phyloP scores from a whole-genome alignment of 2,888 invertebrate genomes.

The Cheilosia variabilis region DNA sequence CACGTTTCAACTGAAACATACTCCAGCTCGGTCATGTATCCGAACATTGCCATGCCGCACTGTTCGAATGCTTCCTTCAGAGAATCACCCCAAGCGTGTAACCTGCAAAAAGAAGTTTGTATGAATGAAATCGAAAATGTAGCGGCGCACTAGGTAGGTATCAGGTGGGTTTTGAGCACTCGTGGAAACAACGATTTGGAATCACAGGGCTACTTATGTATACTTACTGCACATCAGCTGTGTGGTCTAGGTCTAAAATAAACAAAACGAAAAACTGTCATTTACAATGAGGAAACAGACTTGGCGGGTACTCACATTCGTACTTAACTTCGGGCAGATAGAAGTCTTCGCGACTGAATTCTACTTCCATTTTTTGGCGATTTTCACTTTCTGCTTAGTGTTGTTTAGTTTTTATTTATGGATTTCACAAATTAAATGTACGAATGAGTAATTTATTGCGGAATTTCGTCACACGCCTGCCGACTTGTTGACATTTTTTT shows the following conservation, averaged over 20 bases:
- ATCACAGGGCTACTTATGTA: slow-evolving; percentile 17
- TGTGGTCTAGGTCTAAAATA: slow-evolving; percentile 94
- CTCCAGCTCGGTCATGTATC: slow-evolving; percentile 97
- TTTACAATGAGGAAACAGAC: slow-evolving; percentile 1
- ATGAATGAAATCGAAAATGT: slow-evolving; percentile 33
- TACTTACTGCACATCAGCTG: slow-evolving; percentile 99
- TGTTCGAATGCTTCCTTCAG: slow-evolving; percentile 97
- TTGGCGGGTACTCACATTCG: slow-evolving; percentile 88
- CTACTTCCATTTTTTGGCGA: slow-evolving; percentile 81
- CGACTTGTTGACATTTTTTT: slow-evolving; percentile 57
- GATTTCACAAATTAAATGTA: slow-evolving; percentile 19
- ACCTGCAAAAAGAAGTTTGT: slow-evolving; percentile 84
- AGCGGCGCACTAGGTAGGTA: slow-evolving; percentile 9
- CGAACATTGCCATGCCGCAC: slow-evolving; percentile 98
- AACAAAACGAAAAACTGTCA: slow-evolving; percentile 47
- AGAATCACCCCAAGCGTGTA: slow-evolving; percentile 96
- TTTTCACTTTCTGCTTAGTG: not conserved
- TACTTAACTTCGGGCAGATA: slow-evolving; percentile 88
- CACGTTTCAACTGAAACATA: slow-evolving; percentile 92
- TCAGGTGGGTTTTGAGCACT: not conserved
- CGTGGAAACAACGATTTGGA: no score
- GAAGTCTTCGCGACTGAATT: slow-evolving; percentile 87
- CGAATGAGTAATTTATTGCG: not conserved
- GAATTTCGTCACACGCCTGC: slow-evolving; percentile 17
- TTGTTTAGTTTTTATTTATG: not conserved